Base-by-base conservation (phyloP, 2,113 vertebrate species). In the Petroica traversi region DNA sequence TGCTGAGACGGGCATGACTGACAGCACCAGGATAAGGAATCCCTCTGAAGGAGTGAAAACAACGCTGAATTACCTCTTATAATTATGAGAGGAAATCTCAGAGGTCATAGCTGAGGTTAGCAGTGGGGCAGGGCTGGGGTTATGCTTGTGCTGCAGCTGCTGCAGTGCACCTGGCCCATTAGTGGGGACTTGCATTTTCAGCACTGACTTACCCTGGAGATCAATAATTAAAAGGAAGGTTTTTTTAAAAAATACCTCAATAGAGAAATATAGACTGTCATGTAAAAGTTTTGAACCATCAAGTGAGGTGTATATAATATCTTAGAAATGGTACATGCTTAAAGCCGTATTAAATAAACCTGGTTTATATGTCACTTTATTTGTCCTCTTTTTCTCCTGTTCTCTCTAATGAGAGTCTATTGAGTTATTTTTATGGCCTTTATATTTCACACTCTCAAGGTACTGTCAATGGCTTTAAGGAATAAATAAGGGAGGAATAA, bases 91-190 rank as follows among this genome's bases (percentile, higher is more conserved):
- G 85, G 80, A 94, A 95, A 79, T 75, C 62, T 93, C 40, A 5
- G 87, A 90, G 81, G 83, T 96, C 96, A 88, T 13, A 63, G 86
- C 73, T 51, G 87, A 88, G 92, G 89, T 97, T 87, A 93, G 54
- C 36, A 46, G 51, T 8, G 68, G 62, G 85, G 85, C 76, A 94
- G 48, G n/a, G 25, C 54, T 0, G 9, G 75, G 80, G 94, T 72
- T 85, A 52, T 3, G 13, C 83, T 58, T 40, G 78, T 3, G 40
- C 63, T 93, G 72, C 75, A 96, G 89, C 92, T 96, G 96, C 92
- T 97, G 78, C 88, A 73, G 28, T 40, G 81, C 69, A 96, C 92
- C 71, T 96, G 93, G 84, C 46, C 83, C 92, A 88, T 95, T 91
- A 93, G 63, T 29, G 80, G 59, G 94, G 88, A 94, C 79, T 33